Conservation (phyloP, 2,113 vertebrate species). For the Toxostoma redivivum region DNA sequence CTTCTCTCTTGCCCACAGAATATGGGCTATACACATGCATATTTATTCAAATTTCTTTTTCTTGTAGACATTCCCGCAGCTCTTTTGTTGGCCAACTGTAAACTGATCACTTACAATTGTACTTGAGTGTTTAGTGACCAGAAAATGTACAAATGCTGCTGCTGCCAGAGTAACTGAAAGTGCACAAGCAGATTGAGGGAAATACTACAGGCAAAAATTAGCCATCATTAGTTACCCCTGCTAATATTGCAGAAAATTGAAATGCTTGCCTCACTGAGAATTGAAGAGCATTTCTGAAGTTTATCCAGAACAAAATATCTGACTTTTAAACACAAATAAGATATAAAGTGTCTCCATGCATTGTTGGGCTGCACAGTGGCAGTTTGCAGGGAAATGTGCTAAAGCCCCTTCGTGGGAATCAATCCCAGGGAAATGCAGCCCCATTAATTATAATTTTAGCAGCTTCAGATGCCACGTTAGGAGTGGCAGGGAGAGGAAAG, state of each 20-base stretch:
- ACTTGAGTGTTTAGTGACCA: slow-evolving; percentile 86
- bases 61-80: slow-evolving; percentile 65
- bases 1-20: not conserved
- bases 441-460: slow-evolving; percentile 16
- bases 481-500: not conserved
- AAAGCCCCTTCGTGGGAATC: slow-evolving; percentile 7
- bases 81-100: slow-evolving; percentile 70
- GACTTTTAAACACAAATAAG: slow-evolving; percentile 43
- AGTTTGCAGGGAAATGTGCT: slow-evolving; percentile 2
- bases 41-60: slow-evolving; percentile 63
- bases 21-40: not conserved
- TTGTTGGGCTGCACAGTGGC: not conserved
- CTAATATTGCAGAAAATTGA: slow-evolving; percentile 82
- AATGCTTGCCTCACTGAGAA: slow-evolving; percentile 78
- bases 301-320: slow-evolving; percentile 70
- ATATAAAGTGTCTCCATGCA: not conserved
- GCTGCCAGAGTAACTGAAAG: slow-evolving; percentile 74
- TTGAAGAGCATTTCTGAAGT: slow-evolving; percentile 75
- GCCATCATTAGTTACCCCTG: slow-evolving; percentile 78
- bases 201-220: slow-evolving; percentile 80
- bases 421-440: not conserved
- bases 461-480: slow-evolving; percentile 1
- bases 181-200: slow-evolving; percentile 78
- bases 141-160: slow-evolving; percentile 81
- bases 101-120: slow-evolving; percentile 77